Percentiles rank a stretch among this genome's conserved stretches.
Conservation (phyloP, 2,797 vertebrate species). For the Apogon talboti region DNA sequence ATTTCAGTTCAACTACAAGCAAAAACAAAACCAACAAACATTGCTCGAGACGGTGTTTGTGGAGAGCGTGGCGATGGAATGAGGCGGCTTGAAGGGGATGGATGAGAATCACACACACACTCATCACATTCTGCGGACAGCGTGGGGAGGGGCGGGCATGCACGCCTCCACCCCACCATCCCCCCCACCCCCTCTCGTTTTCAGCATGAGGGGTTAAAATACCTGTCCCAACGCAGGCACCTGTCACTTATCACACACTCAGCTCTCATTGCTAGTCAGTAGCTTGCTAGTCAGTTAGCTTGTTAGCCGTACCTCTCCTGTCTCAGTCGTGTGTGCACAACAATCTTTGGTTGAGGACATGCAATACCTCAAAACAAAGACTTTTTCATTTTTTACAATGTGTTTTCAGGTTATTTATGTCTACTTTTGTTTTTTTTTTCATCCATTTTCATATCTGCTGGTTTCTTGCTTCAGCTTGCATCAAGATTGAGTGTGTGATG, state of each 20-base stretch:
- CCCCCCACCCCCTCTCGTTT: constrained; percentile 40
- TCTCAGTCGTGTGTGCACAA: constrained; percentile 32
- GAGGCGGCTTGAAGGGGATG: constrained; percentile 77
- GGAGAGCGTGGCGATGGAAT: constrained; percentile 73
- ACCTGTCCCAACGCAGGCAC: constrained; percentile 72
- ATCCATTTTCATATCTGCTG: constrained; percentile 67
- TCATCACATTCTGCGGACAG: constrained; percentile 79
- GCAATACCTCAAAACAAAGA: constrained; percentile 43
- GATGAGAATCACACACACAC: constrained; percentile 77
- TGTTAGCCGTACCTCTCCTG: constrained; percentile 62
- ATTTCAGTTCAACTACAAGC: constrained; percentile 85
- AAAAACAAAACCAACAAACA: constrained; percentile 76
- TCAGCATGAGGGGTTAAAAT: constrained; percentile 59
- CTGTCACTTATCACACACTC: constrained; percentile 69
- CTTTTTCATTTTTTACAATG: constrained; percentile 31
- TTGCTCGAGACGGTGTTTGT: constrained; percentile 76
- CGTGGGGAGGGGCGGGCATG: constrained; percentile 59
- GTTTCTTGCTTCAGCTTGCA: constrained; percentile 62
- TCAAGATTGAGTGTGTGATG: constrained; percentile 70
- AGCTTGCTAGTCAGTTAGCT: constrained; percentile 54
- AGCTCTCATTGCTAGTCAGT: constrained; percentile 67
- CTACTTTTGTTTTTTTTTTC: constrained; percentile 39
- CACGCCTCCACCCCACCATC: constrained; percentile 62
- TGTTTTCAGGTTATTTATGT: constrained; percentile 38
- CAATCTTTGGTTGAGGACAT: constrained; percentile 42